Evolutionary conservation across 2,888 invertebrate genomes (phyloP).

Genomic region (Sminthurinus aureus): DNA sequence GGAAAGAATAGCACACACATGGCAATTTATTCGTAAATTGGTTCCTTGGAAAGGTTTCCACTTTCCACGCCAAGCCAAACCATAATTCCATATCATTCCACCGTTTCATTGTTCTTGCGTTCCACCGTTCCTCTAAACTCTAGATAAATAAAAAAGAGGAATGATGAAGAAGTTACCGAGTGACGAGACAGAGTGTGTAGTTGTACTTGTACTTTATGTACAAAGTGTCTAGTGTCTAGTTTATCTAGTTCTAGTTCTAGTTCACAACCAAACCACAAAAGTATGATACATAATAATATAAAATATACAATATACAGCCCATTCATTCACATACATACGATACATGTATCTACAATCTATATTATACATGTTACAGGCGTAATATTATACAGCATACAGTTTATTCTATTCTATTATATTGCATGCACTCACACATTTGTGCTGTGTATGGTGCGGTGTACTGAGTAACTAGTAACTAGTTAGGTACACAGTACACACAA

Average conservation of each 20-base stretch:
- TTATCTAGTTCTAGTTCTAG: no score
- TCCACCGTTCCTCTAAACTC: no score
- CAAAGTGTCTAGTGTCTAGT: neutral
- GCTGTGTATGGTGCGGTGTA: neutral
- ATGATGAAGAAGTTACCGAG: conserved; percentile 23
- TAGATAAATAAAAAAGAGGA: neutral
- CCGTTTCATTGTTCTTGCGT: no score
- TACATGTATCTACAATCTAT: no score
- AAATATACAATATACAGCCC: neutral
- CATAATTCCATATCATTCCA: no score
- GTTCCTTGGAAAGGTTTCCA: no score
- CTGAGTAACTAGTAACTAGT: neutral
- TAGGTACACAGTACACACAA: no score
- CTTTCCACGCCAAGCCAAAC: no score
- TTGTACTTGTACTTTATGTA: conserved; percentile 15
- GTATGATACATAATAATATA: neutral
- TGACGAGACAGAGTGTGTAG: conserved; percentile 34
- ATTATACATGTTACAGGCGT: neutral
- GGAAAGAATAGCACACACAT: neutral
- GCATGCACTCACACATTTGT: no score
- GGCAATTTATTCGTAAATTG: neutral
- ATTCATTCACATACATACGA: no score
- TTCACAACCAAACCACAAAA: neutral
- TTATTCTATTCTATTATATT: neutral
- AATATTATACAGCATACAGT: neutral